These are phyloP conservation scores for Lamellibrachia luymesi DNA, from an alignment of 1,140 invertebrate species.

Conservation along the genomic window DNA sequence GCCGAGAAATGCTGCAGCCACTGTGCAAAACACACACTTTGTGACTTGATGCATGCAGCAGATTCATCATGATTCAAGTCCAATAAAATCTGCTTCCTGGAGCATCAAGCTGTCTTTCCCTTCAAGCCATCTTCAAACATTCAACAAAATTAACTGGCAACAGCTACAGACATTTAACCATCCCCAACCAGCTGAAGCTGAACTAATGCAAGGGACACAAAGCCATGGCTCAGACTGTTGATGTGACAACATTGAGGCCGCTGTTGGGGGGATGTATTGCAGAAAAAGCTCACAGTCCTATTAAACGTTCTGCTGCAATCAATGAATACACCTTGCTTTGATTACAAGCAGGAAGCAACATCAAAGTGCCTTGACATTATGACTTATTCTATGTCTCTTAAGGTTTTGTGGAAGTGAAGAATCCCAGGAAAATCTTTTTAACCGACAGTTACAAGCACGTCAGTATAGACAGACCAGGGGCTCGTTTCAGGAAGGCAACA, in stretches of 20 bases:
- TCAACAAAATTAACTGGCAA: not conserved
- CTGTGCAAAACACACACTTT: not conserved
- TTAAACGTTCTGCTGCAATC: not conserved
- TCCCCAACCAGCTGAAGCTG: not conserved
- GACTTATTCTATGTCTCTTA: not conserved
- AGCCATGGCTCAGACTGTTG: not conserved
- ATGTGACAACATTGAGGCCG: not conserved
- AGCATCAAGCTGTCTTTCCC: not conserved
- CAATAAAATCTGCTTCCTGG: not conserved
- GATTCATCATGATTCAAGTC: not conserved
- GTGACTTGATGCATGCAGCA: not conserved
- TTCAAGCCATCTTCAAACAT: not conserved
- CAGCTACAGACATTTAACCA: not conserved
- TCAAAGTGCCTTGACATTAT: not conserved
- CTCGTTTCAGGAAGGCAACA: not conserved
- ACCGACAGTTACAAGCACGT: not conserved
- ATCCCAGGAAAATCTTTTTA: not conserved
- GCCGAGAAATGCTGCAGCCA: not conserved
- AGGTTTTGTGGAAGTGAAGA: not conserved
- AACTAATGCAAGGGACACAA: not conserved
- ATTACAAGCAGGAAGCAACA: not conserved
- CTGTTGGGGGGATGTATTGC: not conserved
- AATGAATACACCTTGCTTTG: not conserved
- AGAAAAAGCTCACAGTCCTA: not conserved
- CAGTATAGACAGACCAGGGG: not conserved